A percentile compares a stretch with the other conserved stretches of the same genome.
Conservation (phyloP, 2,888 invertebrate species). For the Oasisia sp. region DNA sequence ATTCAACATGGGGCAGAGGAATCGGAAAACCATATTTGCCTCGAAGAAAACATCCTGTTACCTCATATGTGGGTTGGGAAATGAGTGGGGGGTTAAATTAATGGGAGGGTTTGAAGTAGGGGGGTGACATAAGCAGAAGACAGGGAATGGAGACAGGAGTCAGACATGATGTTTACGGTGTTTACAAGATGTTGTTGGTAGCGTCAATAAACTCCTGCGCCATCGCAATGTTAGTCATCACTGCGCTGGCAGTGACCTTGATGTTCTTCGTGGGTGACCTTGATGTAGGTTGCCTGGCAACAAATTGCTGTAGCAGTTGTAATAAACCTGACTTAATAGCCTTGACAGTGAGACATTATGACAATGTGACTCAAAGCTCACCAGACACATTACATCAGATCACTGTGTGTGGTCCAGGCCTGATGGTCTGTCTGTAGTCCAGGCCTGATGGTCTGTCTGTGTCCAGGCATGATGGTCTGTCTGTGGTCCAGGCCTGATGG, state of each 20-base stretch:
- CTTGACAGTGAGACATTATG: background rate
- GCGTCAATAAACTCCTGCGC: background rate
- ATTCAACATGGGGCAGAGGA: too few relatives aligned
- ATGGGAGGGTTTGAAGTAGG: background rate
- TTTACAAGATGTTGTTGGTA: background rate
- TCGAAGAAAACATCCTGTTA: background rate
- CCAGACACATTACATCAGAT: background rate
- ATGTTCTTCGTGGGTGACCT: background rate
- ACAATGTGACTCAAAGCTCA: background rate
- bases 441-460: too few relatives aligned
- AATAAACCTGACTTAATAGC: conserved; percentile 7
- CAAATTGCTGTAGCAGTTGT: background rate
- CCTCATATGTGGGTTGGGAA: background rate
- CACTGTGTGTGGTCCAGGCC: background rate
- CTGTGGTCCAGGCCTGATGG: too few relatives aligned
- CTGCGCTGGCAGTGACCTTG: background rate
- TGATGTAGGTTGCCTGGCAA: background rate
- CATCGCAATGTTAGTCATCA: background rate
- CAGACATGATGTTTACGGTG: background rate
- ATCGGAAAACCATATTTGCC: background rate
- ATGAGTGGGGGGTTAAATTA: background rate
- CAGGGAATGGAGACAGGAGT: background rate
- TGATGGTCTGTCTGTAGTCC: background rate
- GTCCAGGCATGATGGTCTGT: too few relatives aligned
- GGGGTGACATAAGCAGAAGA: background rate